Base-by-base conservation (phyloP, 2,113 vertebrate genomes). In the Hemibagrus wyckioides region DNA sequence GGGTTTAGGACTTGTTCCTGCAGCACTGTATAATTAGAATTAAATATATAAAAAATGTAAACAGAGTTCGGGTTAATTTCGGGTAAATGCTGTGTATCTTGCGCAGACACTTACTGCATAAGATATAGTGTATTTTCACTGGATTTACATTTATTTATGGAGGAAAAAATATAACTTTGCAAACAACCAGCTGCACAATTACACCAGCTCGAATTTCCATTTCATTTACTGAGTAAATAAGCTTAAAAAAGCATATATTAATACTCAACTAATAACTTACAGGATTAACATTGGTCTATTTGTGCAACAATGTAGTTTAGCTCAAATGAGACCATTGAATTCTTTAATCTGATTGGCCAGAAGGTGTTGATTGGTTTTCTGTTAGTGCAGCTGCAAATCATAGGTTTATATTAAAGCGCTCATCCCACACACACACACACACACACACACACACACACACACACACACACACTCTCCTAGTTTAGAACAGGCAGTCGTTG, bases 381-480 rank as follows among this genome's bases (percentile, higher is more conserved):
- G 1, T 36, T 61, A 61, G 10, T 61, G 57, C 57, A n/a, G 25
- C 59, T n/a, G 59, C 8, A 61, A 61, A 28, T 61, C 25, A n/a
- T 9, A 61, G 28, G 59, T 61, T n/a, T 61, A 9, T n/a, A 61
- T 28, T 28, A 10, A 57, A 1, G 7, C 23, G 8, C 19, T 25
- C 23, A 59, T 59, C 28, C 7, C 10, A 61, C 44, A 48, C 44
- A 48, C 44, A 48, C 2, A 48, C 44, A 48, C 44, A 56, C 83
- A 84, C 75, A 50, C 73, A 77, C 73, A 77, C 39, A 76, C 73
- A 76, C 41, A 52, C 75, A 77, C n/a, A 59, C 54, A 61, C 71
- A 57, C 71, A 63, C 71, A 50, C 54, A 63, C 84, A 86, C 44
- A 36, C 75, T 25, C 44, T 36, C 75, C n/a, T n/a, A 83, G 21